Evolutionary conservation across 2,797 vertebrate genomes (phyloP), one percentile per base, ranked within the genome.

Genomic region (Phataginus tricuspis): DNA sequence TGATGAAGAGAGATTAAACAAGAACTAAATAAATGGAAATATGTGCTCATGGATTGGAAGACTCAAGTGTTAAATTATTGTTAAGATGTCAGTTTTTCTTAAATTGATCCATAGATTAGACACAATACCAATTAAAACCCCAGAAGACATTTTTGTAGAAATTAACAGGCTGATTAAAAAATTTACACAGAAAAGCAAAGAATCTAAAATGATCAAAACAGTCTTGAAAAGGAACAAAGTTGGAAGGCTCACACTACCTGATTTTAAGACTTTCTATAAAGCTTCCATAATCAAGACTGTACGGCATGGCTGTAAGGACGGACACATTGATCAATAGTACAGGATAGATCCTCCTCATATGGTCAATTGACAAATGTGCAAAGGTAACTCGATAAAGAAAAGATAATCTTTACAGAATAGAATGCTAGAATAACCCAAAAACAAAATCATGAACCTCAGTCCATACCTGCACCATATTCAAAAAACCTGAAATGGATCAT

Each of bases 1-100:
- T 86, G 7, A 69, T 79, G 12, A 74, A 82, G 15, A 94, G 91
- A 96, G 86, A 77, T n/a, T 83, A 63, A 90, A 90, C 8, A 88
- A 88, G 16, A 91, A 14, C 59, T 86, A 80, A 78, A 45, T 84
- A 92, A 86, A 91, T 37, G 25, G 13, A 86, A 91, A 78, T 53
- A 63, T 19, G 11, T 69, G 12, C 49, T 92, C 45, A 64, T 63
- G 37, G 31, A 79, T 57, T 69, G n/a, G 29, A 86, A 93, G 61
- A 39, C 39, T 84, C 66, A 19, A 69, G 42, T 42, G 7, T 82
- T 74, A 42, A 3, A 23, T 74, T 87, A 61, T 39, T 74, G 49
- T 86, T 74, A 71, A 49, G 57, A 72, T 63, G 39, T 78, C 89
- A 78, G 11, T 88, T 96, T 53, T 75, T 77, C 51, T 42, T 12